Evolutionary conservation across 2,797 vertebrate genomes (phyloP).

Genomic region (Leptoclinus maculatus): DNA sequence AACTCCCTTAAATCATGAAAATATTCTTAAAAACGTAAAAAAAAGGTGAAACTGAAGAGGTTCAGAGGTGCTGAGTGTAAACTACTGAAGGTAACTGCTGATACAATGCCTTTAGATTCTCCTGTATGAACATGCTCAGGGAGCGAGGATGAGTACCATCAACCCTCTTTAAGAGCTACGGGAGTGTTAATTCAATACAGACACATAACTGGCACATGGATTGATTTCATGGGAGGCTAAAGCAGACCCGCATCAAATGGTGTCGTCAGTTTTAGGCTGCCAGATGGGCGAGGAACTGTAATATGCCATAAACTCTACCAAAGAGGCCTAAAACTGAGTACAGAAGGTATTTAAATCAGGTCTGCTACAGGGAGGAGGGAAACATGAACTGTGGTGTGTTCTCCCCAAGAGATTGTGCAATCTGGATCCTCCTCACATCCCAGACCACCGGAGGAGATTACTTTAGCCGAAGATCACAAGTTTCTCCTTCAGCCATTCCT

Average conservation of each 20-base stretch:
- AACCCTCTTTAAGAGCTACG: constrained; percentile 24
- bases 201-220: constrained; percentile 69
- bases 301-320: constrained; percentile 5
- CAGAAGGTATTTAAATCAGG: constrained; percentile 51
- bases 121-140: constrained; percentile 25
- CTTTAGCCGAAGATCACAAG: constrained; percentile 85
- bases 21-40: constrained; percentile 29
- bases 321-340: constrained; percentile 36
- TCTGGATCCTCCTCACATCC: constrained; percentile 61
- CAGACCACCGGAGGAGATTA: constrained; percentile 3
- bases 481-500: constrained; percentile 87
- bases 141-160: constrained; percentile 16
- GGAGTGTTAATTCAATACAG: constrained; percentile 63
- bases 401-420: constrained; percentile 61
- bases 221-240: constrained; percentile 56
- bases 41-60: constrained; percentile 31
- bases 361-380: constrained; percentile 60
- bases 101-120: constrained; percentile 33
- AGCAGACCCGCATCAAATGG: constrained; percentile 61
- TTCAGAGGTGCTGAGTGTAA: constrained; percentile 32
- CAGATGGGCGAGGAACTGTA: constrained; percentile 12
- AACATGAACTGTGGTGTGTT: constrained; percentile 66
- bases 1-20: constrained; percentile 26
- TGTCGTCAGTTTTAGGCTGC: constrained; percentile 35
- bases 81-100: constrained; percentile 30